Base-by-base conservation (phyloP, 2,797 vertebrate genomes). In the Gambusia yucatana region DNA sequence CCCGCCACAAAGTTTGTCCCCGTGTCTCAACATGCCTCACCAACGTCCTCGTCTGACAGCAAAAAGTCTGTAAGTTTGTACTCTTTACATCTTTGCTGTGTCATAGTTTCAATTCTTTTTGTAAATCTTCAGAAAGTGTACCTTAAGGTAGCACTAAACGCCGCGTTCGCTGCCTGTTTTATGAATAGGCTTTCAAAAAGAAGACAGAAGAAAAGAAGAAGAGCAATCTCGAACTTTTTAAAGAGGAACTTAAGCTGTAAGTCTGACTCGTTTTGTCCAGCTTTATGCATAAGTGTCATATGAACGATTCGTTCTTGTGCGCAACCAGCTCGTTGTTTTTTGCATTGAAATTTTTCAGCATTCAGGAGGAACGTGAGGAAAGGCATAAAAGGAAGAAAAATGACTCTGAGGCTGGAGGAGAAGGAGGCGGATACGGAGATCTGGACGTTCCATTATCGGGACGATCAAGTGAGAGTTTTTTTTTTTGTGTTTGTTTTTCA, bases 291-390 rank as follows among this genome's bases (percentile, higher is more conserved):
- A 3, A 13, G 1, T 39, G 67, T 61, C 30, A 30, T 57, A 0
- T 73, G 48, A 59, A 46, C 78, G 41, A 11, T 11, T 1, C 8
- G 1, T 22, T 48, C 17, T 46, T 46, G 28, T 28, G 1, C 16
- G 1, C 25, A 41, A 7, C 1, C 0, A 75, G 6, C 3, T 11
- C 75, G 20, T 76, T 52, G 8, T 11, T 50, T 33, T 33, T 30
- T 80, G 10, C 33, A 2, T 73, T 1, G 9, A 46, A 41, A 59
- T 65, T 73, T 70, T 82, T 30, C 85, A 97, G 96, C 89, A 97
- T 97, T 88, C 96, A 97, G 82, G 96, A 97, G 77, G 96, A 97
- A 87, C 95, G 96, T 1, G 96, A 97, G 61, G 96, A 96, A 87
- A 91, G 96, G 76, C 79, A 96, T 86, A 96, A 96, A 84, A 91